phyloP scores from a whole-genome alignment of 1,140 invertebrate genomes.

The Parasteatoda tepidariorum region DNA sequence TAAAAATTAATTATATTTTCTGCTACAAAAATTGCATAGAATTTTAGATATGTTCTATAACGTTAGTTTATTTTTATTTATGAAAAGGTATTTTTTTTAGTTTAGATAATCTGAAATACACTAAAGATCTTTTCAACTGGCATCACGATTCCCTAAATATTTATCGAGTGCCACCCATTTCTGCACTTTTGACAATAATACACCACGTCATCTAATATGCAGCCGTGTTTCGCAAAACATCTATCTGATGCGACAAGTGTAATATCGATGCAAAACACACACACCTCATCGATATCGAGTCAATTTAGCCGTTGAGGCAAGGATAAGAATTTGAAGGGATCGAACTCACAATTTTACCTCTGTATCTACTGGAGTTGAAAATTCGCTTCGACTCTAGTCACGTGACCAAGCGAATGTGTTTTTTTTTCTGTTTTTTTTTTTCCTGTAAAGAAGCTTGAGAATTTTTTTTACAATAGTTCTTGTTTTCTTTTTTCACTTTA shows the following conservation, averaged over 20 bases:
- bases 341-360: background rate
- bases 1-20: too few relatives aligned
- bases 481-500: background rate
- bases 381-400: background rate
- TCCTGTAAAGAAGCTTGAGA: background rate
- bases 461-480: constrained; percentile 17
- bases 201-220: background rate
- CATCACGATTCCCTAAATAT: too few relatives aligned
- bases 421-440: constrained; percentile 11
- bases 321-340: constrained; percentile 18
- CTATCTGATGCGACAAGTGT: background rate
- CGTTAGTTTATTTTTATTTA: too few relatives aligned
- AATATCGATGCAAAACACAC: background rate
- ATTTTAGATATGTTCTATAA: too few relatives aligned
- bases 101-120: too few relatives aligned
- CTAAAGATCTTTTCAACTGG: too few relatives aligned
- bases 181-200: too few relatives aligned
- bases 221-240: background rate
- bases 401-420: background rate
- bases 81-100: too few relatives aligned
- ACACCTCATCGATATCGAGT: background rate
- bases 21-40: too few relatives aligned
- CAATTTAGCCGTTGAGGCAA: constrained; percentile 21
- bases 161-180: too few relatives aligned
- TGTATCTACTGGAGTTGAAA: background rate